Evolutionary conservation across 2,113 vertebrate genomes (phyloP), one percentile per base, ranked within the genome.

Genomic region (Prochilodus magdalenae): DNA sequence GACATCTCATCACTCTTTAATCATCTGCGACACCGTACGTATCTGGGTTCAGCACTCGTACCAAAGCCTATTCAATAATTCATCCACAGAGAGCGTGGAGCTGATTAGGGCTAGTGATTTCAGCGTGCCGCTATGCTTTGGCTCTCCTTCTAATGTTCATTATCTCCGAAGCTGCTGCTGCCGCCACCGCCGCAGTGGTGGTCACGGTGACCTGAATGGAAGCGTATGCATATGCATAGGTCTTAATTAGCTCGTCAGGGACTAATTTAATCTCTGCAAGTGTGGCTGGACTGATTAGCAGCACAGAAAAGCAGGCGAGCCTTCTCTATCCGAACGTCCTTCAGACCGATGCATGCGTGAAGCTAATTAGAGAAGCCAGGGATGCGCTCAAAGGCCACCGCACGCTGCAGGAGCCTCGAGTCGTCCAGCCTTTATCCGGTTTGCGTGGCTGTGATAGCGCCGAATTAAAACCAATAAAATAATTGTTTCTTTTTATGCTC

Each of bases 1-100:
- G 51, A 53, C 51, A 55, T 55, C 59, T 85, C 87, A 75, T 86
- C 55, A 16, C 65, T 72, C 83, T 83, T 85, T 65, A 26, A 80
- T 65, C 40, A 24, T 80, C 57, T 20, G 27, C 5, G 59, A 73
- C 33, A 24, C 70, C 29, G 60, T 73, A 73, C 60, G 47, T 67
- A 73, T 51, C 22, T 30, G 53, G 44, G 40, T 67, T 80, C 55
- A 80, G 33, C 29, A n/a, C 40, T 44, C 70, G 22, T 24, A 30
- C 79, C 5, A 36, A 20, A 36, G 29, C 30, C 30, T 29, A 15
- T 36, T 73, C 44, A 57, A 57, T 81, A 69, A 69, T 62, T 74
- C 53, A 66, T 66, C 24, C 26, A 53, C 12, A 5, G 14, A n/a
- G 51, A 63, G 74, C 29, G 57, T 22, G 53, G n/a, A 26, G 70